Evolutionary conservation across 2,797 vertebrate genomes (phyloP), one percentile per base, ranked within the genome.

Genomic region (Enteromius mattozi): DNA sequence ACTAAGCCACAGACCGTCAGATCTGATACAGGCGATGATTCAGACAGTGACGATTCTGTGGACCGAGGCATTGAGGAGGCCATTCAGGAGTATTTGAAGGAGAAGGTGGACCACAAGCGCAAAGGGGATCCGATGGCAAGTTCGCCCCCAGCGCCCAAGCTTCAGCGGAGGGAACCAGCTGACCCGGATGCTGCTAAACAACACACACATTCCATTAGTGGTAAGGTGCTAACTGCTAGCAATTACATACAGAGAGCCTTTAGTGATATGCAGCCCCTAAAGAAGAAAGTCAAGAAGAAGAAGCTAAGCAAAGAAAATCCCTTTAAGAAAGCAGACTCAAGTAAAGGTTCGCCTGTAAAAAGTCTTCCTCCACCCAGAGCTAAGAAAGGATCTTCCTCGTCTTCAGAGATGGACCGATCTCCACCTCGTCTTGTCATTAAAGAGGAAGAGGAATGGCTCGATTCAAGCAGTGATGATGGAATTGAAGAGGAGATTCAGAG

Each of bases 1-100:
- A 45, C 40, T 24, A 87, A 87, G 78, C 86, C 63, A 8, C 74
- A 63, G 9, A 70, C 79, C 14, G 79, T 86, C 65, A 85, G 92
- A 42, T 91, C 89, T 42, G 80, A 82, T 2, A 82, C 93, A n/a
- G 93, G 89, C 72, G 95, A 93, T 0, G 96, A 96, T 71, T 96
- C 97, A 0, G 98, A 99, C 88, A 99, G 97, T 0, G 98, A 99
- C 0, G 98, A 97, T 85, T 99, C 98, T 0, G 97, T 99, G 86
- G 97, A 99, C 92, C 88, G 96, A 80, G 97, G 95, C 76, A 99
- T 99, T 1, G 98, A 99, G 87, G 96, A 98, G 85, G 98, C 98
- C 33, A 99, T 99, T 90, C 95, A 98, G 69, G 97, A 99, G 90
- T 99, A 99, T 88, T 92, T 99, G 82, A 96, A 96, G 87, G 94